phyloP scores from a whole-genome alignment of 2,113 vertebrate genomes.

The Sula dactylatra region DNA sequence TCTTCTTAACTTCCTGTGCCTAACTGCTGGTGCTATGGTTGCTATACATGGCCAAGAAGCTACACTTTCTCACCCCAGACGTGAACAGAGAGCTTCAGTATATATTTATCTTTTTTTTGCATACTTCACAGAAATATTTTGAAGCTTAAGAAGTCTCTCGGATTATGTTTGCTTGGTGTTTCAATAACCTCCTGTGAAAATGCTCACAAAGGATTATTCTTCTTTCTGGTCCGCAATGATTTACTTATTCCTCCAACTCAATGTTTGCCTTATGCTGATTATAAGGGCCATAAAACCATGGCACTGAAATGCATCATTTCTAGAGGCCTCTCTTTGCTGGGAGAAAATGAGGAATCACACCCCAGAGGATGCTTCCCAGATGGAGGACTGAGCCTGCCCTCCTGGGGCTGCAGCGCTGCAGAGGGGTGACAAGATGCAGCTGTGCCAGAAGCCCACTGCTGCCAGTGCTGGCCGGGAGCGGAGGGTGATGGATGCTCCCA shows the following conservation, averaged over 20 bases:
- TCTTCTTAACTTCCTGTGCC: constrained; percentile 56
- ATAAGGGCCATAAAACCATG: background rate
- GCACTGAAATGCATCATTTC: background rate
- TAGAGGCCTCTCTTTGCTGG: background rate
- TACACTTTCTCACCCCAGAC: background rate
- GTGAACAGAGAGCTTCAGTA: background rate
- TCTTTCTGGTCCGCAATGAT: background rate
- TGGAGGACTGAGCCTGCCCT: background rate
- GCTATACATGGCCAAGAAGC: background rate
- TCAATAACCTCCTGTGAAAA: background rate
- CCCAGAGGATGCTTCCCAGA: background rate
- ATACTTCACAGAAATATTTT: background rate
- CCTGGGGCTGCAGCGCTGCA: background rate
- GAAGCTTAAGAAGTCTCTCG: background rate
- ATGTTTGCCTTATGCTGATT: background rate
- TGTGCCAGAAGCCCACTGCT: background rate
- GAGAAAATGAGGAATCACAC: background rate
- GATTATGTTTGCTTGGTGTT: background rate
- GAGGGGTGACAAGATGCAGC: rapidly evolving
- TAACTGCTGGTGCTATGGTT: constrained; percentile 27
- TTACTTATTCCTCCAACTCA: background rate
- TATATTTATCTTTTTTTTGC: background rate
- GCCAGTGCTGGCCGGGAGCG: background rate
- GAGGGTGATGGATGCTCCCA: rapidly evolving
- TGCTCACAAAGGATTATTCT: background rate